A percentile compares a stretch with the other conserved stretches of the same genome.
Evolutionary conservation across 2,888 invertebrate species (phyloP).

Genomic region (Eurytoma adleriae): DNA sequence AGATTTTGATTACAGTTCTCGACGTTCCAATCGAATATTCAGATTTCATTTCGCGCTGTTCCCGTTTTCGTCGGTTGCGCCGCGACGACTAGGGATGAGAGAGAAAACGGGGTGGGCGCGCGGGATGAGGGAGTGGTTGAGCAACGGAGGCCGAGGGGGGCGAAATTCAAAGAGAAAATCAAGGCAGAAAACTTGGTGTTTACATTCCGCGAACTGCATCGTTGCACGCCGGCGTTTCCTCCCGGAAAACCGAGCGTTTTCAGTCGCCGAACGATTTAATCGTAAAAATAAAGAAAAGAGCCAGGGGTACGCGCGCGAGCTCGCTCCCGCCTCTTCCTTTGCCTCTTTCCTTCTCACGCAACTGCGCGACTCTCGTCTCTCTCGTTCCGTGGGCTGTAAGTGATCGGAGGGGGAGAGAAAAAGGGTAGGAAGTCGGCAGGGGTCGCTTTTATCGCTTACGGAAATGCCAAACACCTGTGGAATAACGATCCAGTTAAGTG

Average conservation of each 20-base stretch:
- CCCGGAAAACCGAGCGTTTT: neutral
- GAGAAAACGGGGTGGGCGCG: too few species aligned
- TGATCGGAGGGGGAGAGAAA: conserved; percentile 66
- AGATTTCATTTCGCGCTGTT: conserved; percentile 53
- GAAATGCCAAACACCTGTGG: conserved; percentile 76
- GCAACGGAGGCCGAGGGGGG: neutral
- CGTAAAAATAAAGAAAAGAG: conserved; percentile 52
- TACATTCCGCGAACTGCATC: conserved; percentile 52
- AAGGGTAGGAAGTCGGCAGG: conserved; percentile 72
- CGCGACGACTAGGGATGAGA: too few species aligned
- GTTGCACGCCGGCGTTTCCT: conserved; percentile 42
- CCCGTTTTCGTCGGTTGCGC: conserved; percentile 43
- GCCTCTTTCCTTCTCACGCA: conserved; percentile 58
- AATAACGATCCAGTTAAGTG: conserved; percentile 73
- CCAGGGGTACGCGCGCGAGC: conserved; percentile 28
- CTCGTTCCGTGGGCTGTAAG: conserved; percentile 67
- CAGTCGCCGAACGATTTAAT: conserved; percentile 54
- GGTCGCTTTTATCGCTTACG: conserved; percentile 74
- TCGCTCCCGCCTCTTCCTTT: conserved; percentile 52
- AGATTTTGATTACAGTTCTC: conserved; percentile 52
- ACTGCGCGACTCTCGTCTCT: conserved; percentile 13
- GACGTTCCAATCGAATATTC: conserved; percentile 54
- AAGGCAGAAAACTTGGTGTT: conserved; percentile 55
- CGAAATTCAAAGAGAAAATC: conserved; percentile 53
- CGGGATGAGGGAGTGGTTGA: too few species aligned